Evolutionary conservation across 2,113 vertebrate species (phyloP), one percentile per base, ranked within the genome.

Genomic region (Shinisaurus crocodilurus): DNA sequence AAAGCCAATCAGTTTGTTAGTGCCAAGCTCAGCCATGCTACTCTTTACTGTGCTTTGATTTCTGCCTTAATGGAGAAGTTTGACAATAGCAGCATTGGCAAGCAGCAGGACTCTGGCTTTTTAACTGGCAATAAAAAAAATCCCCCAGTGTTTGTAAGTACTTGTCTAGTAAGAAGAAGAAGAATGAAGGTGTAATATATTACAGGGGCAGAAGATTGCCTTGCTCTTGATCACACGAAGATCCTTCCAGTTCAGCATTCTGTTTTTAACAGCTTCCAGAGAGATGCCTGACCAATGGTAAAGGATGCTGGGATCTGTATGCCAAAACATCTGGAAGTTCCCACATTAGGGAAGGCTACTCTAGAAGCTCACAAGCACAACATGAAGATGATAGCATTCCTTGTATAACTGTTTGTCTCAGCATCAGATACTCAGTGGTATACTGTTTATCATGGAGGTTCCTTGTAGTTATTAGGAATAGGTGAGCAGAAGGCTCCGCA

Each of bases 61-160:
- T 70, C 20, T 75, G 9, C 40, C 57, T 90, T 81, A 27, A 29
- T 40, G 32, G 67, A 88, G 74, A 69, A 43, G 75, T 54, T 54
- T 90, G 89, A 90, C 89, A 80, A 40, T 60, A 86, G 65, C 57
- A 82, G 77, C 77, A 88, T 29, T 81, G 40, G 87, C 63, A 88
- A 88, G 70, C 87, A 82, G 67, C 85, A 82, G 77, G 67, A 5
- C 34, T 75, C 50, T 82, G 79, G 69, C 50, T 87, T 85, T 82
- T 87, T 82, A 90, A 65, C 48, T 60, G 20, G 57, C 48, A 90
- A 72, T 87, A 34, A 87, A 70, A 45, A 79, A 79, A 87, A 25
- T 87, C 67, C 37, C 74, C 32, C 74, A 54, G 77, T 81, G 63
- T 48, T 87, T 90, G 5, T 20, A 90, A 77, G 27, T 81, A 57